Evolutionary conservation across 2,797 vertebrate genomes (phyloP).

Genomic region (Hylomyscus alleni): DNA sequence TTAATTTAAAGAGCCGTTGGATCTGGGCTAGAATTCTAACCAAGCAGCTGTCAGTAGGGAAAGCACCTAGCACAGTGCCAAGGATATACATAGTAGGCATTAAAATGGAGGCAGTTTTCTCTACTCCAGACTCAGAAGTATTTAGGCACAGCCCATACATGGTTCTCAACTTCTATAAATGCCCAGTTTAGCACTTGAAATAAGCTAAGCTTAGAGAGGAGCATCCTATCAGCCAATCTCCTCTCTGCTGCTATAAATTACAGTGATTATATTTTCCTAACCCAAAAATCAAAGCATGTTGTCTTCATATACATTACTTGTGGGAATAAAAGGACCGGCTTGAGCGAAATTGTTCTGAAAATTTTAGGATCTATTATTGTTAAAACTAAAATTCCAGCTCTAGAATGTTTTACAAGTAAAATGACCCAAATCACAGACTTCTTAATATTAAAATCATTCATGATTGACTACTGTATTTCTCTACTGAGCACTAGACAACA

Average conservation of each 20-base stretch:
- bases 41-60: conserved; percentile 58
- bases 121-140: conserved; percentile 49
- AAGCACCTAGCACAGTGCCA: conserved; percentile 53
- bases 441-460: conserved; percentile 63
- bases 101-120: conserved; percentile 53
- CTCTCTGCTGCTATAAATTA: conserved; percentile 64
- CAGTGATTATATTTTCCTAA: conserved; percentile 46
- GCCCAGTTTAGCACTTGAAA: conserved; percentile 8
- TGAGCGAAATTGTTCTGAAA: conserved; percentile 66
- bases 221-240: conserved; percentile 50
- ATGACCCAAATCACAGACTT: conserved; percentile 56
- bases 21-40: conserved; percentile 59
- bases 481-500: conserved; percentile 39
- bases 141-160: conserved; percentile 21
- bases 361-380: conserved; percentile 49
- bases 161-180: conserved; percentile 63
- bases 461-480: conserved; percentile 53
- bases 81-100: conserved; percentile 57
- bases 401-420: conserved; percentile 66
- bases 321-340: conserved; percentile 26
- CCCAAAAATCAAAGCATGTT: conserved; percentile 65
- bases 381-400: conserved; percentile 59
- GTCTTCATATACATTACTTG: conserved; percentile 36
- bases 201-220: conserved; percentile 5
- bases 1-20: conserved; percentile 62